Percentiles rank a stretch among this genome's conserved stretches.
These are phyloP conservation scores for Punctoribates punctum DNA, from an alignment of 2,888 invertebrate species.

Conservation along the genomic window DNA sequence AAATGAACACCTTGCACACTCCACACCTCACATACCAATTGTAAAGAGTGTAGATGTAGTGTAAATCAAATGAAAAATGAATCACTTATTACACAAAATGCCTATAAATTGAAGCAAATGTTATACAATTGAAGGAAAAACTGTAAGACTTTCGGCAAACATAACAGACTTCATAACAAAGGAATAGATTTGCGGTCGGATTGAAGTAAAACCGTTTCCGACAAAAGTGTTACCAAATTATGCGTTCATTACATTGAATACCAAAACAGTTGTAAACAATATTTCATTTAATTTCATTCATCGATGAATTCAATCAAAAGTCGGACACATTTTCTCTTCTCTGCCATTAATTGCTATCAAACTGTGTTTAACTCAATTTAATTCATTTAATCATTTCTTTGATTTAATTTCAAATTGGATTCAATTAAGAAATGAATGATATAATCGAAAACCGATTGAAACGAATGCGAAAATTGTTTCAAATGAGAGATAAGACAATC, in stretches of 20 bases:
- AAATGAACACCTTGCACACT: too few relatives aligned
- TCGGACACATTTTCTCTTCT: not conserved
- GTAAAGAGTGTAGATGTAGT: too few relatives aligned
- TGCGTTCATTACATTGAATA: not conserved
- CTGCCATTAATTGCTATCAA: too few relatives aligned
- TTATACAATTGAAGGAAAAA: too few relatives aligned
- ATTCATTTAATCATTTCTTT: not conserved
- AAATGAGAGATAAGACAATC: not conserved
- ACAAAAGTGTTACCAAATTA: not conserved
- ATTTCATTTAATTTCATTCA: not conserved
- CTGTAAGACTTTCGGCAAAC: not conserved
- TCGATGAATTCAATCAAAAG: not conserved
- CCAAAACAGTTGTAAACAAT: not conserved
- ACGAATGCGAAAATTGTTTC: not conserved
- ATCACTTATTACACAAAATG: too few relatives aligned
- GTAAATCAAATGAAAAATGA: too few relatives aligned
- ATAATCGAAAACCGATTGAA: constrained; percentile 11
- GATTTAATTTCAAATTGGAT: not conserved
- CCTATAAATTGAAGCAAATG: too few relatives aligned
- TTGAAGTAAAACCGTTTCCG: not conserved
- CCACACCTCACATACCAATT: too few relatives aligned
- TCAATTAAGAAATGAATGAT: not conserved
- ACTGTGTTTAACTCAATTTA: not conserved
- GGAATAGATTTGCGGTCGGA: not conserved
- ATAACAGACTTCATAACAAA: not conserved